Conservation (phyloP, 2,888 invertebrate genomes). For the Sarcophaga rosellei region DNA sequence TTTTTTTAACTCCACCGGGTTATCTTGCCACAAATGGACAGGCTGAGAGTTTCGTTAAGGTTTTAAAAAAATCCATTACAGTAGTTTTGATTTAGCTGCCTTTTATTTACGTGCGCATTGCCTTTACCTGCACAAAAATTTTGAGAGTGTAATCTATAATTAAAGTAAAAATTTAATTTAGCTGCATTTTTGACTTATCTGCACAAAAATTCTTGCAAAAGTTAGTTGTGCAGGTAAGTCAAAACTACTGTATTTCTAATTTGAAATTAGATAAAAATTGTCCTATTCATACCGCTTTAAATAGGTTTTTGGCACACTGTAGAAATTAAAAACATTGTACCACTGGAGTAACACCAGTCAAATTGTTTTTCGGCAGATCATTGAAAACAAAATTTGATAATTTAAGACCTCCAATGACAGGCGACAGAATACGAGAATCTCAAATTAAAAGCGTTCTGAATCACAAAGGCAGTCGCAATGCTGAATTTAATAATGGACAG, state of each 20-base stretch:
- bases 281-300: background rate
- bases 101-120: background rate
- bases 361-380: constrained; percentile 8
- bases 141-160: background rate
- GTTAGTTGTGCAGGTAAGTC: too few species aligned
- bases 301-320: constrained; percentile 1
- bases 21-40: constrained; percentile 8
- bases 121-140: background rate
- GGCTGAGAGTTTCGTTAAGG: background rate
- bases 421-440: constrained; percentile 38
- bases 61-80: too few species aligned
- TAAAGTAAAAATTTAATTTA: constrained; percentile 7
- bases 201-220: too few species aligned
- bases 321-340: background rate
- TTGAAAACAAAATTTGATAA: background rate
- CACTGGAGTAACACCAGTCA: background rate
- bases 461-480: constrained; percentile 51
- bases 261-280: background rate
- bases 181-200: too few species aligned
- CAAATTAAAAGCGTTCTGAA: constrained; percentile 34
- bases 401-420: constrained; percentile 43
- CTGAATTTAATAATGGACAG: constrained; percentile 39
- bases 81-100: background rate
- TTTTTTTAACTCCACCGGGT: background rate
- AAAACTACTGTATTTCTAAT: background rate